Conservation (phyloP, 2,888 invertebrate species). For the Cynaeus angustus region DNA sequence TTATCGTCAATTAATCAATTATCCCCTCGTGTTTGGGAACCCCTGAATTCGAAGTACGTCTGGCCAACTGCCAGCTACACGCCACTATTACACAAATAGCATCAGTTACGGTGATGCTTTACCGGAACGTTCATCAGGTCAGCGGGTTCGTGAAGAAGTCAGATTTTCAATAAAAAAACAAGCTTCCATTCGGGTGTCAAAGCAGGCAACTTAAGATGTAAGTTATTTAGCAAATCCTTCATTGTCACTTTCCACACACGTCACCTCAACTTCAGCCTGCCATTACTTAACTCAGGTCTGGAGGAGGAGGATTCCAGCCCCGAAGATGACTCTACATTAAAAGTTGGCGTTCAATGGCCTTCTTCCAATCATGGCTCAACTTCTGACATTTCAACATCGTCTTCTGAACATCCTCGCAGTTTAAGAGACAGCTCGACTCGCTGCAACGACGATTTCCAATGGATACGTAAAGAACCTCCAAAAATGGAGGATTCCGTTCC, state of each 20-base stretch:
- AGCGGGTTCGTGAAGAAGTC: conserved; percentile 8
- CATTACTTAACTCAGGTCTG: conserved; percentile 49
- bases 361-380: conserved; percentile 68
- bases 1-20: conserved; percentile 45
- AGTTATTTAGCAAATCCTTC: background rate
- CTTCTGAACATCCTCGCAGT: conserved; percentile 63
- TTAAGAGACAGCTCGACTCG: conserved; percentile 76
- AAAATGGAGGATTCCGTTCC: conserved; percentile 62
- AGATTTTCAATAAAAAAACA: no score
- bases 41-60: conserved; percentile 37
- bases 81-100: conserved; percentile 43
- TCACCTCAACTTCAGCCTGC: background rate
- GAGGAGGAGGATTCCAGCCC: conserved; percentile 75
- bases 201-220: background rate
- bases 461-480: conserved; percentile 74
- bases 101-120: conserved; percentile 40
- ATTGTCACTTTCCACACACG: background rate
- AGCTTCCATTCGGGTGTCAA: background rate
- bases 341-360: conserved; percentile 72
- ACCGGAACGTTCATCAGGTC: conserved; percentile 37
- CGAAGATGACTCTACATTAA: conserved; percentile 74
- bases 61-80: conserved; percentile 43
- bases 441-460: conserved; percentile 81
- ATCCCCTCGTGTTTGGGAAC: conserved; percentile 37
- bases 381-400: conserved; percentile 68